A percentile compares a stretch with the other conserved stretches of the same genome.
Conservation (phyloP, 2,113 vertebrate genomes). For the Xerus inauris region DNA sequence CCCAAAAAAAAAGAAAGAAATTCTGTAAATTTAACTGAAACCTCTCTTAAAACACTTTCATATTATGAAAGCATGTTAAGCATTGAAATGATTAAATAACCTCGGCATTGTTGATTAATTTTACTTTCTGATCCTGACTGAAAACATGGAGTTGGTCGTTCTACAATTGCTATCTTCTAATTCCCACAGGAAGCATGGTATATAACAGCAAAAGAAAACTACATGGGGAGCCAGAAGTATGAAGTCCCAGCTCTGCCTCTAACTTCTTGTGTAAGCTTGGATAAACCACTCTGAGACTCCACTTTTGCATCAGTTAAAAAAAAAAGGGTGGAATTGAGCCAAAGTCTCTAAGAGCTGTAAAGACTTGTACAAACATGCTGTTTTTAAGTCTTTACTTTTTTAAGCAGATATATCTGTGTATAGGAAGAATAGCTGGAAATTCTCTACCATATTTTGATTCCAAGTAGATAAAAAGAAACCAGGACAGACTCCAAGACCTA, state of each 20-base stretch:
- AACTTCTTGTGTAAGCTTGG: constrained; percentile 27
- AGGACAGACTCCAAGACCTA: neutral
- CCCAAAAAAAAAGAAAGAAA: no score
- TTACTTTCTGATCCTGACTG: constrained; percentile 29
- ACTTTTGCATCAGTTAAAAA: constrained; percentile 32
- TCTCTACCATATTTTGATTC: neutral
- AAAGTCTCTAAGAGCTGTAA: neutral
- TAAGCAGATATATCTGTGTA: constrained; percentile 22
- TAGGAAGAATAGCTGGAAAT: constrained; percentile 32
- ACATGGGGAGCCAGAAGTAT: constrained; percentile 31
- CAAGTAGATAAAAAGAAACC: constrained; percentile 44
- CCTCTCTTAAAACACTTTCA: neutral
- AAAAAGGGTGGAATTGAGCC: neutral
- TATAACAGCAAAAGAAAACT: constrained; percentile 59
- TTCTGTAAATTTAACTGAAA: neutral
- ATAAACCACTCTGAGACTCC: constrained; percentile 24
- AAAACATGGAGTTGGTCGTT: constrained; percentile 51
- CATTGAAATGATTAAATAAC: constrained; percentile 2
- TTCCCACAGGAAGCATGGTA: constrained; percentile 63
- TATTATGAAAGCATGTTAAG: constrained; percentile 3
- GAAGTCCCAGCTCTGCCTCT: constrained; percentile 4
- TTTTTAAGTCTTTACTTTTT: constrained; percentile 45
- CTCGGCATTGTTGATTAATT: constrained; percentile 24
- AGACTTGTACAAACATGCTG: neutral
- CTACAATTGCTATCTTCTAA: constrained; percentile 64